Evolutionary conservation across 2,888 invertebrate species (phyloP).

Genomic region (Drosophila monieri): DNA sequence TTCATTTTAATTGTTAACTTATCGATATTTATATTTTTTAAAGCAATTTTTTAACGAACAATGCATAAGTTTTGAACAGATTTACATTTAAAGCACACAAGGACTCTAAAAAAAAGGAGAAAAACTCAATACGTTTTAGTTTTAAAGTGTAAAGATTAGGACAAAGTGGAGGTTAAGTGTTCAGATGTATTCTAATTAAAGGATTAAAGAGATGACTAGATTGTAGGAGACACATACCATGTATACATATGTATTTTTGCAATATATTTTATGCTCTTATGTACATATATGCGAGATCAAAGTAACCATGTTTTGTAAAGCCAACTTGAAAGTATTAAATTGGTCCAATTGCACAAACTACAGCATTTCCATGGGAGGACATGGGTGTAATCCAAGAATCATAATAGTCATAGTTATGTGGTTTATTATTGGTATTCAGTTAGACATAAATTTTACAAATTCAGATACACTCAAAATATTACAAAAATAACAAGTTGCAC

Average conservation of each 20-base stretch:
- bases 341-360: constrained; percentile 61
- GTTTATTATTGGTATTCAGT: constrained; percentile 31
- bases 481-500: constrained; percentile 64
- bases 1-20: constrained; percentile 64
- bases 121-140: constrained; percentile 54
- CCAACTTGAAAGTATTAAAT: constrained; percentile 65
- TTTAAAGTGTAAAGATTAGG: constrained; percentile 46
- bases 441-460: constrained; percentile 63
- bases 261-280: constrained; percentile 74
- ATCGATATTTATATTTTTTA: constrained; percentile 59
- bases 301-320: constrained; percentile 51
- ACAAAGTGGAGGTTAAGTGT: constrained; percentile 62
- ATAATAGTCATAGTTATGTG: neutral
- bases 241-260: constrained; percentile 64
- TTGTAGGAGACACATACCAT: constrained; percentile 51
- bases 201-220: constrained; percentile 40
- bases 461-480: constrained; percentile 59
- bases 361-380: too few species aligned
- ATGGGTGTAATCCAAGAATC: neutral
- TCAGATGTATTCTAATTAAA: constrained; percentile 72
- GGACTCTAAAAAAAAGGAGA: constrained; percentile 13
- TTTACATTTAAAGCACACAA: constrained; percentile 31
- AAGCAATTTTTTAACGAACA: constrained; percentile 54
- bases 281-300: constrained; percentile 57
- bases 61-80: constrained; percentile 63